These are phyloP conservation scores for Gobio occitaniae DNA, from an alignment of 2,797 vertebrate genomes.

Conservation along the genomic window DNA sequence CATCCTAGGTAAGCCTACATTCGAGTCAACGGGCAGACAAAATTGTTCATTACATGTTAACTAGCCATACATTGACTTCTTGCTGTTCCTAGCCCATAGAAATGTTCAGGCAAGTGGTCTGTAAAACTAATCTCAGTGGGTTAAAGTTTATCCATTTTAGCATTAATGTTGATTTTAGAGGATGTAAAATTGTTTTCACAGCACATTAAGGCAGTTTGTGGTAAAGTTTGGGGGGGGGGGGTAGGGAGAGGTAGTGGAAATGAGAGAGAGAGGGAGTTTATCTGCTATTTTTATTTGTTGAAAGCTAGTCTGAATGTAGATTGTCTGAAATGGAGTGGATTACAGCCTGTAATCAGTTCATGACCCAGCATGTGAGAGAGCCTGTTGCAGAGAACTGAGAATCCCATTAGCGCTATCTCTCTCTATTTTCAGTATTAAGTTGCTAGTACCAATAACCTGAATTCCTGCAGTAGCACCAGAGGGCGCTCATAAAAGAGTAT, in stretches of 20 bases:
- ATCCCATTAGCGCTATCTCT: conserved; percentile 66
- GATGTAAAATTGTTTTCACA: neutral
- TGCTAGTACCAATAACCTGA: neutral
- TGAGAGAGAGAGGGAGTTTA: conserved; percentile 53
- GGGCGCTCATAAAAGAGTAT: conserved; percentile 21
- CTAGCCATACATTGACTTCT: neutral
- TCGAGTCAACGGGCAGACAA: neutral
- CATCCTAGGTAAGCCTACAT: neutral
- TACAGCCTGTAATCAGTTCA: conserved; percentile 75
- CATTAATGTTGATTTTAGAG: neutral
- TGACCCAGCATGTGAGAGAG: conserved; percentile 68
- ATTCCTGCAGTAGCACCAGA: conserved; percentile 11
- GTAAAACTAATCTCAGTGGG: neutral
- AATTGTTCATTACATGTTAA: neutral
- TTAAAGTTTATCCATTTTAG: neutral
- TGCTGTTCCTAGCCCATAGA: neutral
- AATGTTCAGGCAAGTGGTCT: neutral
- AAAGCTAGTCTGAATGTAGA: conserved; percentile 57
- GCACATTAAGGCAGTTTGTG: conserved; percentile 3
- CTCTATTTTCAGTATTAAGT: conserved; percentile 28
- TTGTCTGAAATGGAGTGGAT: conserved; percentile 71
- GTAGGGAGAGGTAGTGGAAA: conserved; percentile 62
- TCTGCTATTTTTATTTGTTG: conserved; percentile 59
- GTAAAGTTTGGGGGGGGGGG: conserved; percentile 33
- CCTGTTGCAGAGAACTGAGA: conserved; percentile 62